A percentile compares a stretch with the other conserved stretches of the same genome.
phyloP scores from a whole-genome alignment of 2,888 invertebrate species.

The Synanthedon vespiformis region DNA sequence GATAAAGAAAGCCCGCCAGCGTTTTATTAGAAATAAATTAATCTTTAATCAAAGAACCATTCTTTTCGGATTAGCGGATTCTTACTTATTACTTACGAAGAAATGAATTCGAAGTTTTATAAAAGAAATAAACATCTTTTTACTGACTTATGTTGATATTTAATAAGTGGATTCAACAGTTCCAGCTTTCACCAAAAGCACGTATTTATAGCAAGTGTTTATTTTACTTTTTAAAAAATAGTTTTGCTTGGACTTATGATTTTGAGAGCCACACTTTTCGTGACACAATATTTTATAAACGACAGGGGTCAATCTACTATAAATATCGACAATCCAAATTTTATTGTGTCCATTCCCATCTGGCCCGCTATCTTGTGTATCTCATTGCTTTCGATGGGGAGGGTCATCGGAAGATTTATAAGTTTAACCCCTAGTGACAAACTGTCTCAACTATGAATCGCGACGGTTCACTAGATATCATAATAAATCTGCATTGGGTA shows the following conservation, averaged over 20 bases:
- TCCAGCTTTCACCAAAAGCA: too few relatives aligned
- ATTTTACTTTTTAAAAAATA: too few relatives aligned
- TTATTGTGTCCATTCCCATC: conserved; percentile 44
- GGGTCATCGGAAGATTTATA: conserved; percentile 51
- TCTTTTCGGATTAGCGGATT: conserved; percentile 25
- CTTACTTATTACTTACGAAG: conserved; percentile 11
- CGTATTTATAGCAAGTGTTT: too few relatives aligned
- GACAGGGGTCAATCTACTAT: conserved; percentile 22
- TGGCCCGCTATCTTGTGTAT: conserved; percentile 39
- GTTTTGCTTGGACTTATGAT: too few relatives aligned
- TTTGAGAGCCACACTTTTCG: neutral
- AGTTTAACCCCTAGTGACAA: conserved; percentile 38
- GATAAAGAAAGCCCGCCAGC: conserved; percentile 50
- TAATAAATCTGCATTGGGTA: too few relatives aligned
- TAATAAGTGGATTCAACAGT: too few relatives aligned
- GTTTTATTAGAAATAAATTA: conserved; percentile 55
- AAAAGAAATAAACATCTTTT: neutral
- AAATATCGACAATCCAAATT: conserved; percentile 37
- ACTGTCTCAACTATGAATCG: conserved; percentile 35
- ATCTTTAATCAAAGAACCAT: conserved; percentile 39
- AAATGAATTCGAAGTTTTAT: neutral
- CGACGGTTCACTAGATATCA: conserved; percentile 20
- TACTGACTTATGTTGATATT: too few relatives aligned
- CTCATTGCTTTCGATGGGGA: conserved; percentile 27
- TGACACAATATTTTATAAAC: neutral